Base-by-base conservation (phyloP, 1,140 invertebrate genomes). In the Drosophila teissieri region DNA sequence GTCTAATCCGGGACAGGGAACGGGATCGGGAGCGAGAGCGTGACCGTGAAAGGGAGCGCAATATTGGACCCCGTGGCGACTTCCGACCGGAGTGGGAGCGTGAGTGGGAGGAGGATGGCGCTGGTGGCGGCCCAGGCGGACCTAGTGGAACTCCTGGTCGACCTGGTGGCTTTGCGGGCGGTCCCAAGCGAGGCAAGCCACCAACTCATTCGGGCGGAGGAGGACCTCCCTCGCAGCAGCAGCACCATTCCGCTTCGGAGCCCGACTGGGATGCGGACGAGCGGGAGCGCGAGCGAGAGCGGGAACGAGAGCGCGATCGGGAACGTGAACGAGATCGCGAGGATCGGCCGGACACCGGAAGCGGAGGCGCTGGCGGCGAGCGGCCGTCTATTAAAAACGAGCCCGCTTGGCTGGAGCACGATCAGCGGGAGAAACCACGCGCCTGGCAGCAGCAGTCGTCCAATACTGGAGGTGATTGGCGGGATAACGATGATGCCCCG, bases 201-300 rank as follows among this genome's bases (percentile, higher is more conserved):
- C 48, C 57, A 4, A 6, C 48, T 4, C 74, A 72, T 48, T 49
- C 80, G 10, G 44, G 42, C 36, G 65, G 51, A 4, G 65, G 51
- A 4, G 68, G 51, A 0, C 51, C 62, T 11, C 45, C 19, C 2
- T 31, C 58, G 14, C 75, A 72, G 17, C 78, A 65, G 37, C 83
- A 91, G 39, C 86, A 91, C 37, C 84, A 91, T 31, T 79, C 91
- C 0, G 73, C 76, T 8, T 92, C 91, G 1, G 91, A 92, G 40
- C 81, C 91, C 2, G 88, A 92, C 48, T 92, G 91, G 91, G 91
- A 92, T 75, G 79, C 88, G 6, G 91, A 91, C 39, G 91, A 92
- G 8, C 77, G 85, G 49, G 63, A 61, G 44, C 34, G 80, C 12
- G 51, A 67, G 40, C 7, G 54, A 8, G 67, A 70, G 1, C 22